Evolutionary conservation across 2,797 vertebrate genomes (phyloP).

Genomic region (Sylvilagus floridanus): DNA sequence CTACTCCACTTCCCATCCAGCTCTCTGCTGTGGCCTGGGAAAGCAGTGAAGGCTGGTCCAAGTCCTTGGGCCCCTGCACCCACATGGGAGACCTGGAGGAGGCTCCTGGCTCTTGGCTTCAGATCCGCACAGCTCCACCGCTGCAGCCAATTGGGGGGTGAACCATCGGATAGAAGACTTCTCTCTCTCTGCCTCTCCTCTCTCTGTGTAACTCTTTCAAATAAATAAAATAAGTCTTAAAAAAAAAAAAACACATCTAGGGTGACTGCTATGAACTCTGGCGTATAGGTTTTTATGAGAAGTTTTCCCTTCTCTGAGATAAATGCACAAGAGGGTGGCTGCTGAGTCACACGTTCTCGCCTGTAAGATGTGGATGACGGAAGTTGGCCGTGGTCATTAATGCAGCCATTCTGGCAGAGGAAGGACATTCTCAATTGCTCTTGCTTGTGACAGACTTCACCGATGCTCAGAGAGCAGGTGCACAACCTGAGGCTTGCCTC

Average conservation of each 20-base stretch:
- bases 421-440: conserved; percentile 11
- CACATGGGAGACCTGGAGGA: no score
- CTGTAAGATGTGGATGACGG: not conserved
- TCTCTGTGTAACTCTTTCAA: not conserved
- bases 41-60: no score
- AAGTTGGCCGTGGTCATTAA: not conserved
- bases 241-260: no score
- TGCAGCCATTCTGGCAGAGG: not conserved
- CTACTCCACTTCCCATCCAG: no score
- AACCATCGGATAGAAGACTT: no score
- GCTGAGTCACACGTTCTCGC: not conserved
- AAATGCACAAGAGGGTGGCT: not conserved
- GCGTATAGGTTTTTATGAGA: not conserved
- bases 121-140: no score
- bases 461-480: not conserved
- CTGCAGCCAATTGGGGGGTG: no score
- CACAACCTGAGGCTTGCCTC: not conserved
- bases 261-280: not conserved
- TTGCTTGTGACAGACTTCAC: conserved; percentile 6
- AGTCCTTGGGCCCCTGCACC: no score
- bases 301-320: not conserved
- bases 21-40: no score
- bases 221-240: not conserved
- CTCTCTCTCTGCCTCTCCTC: no score
- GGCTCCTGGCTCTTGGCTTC: no score